These are phyloP conservation scores for Trachymyrmex cornetzi DNA, from an alignment of 1,140 invertebrate species.

Conservation along the genomic window DNA sequence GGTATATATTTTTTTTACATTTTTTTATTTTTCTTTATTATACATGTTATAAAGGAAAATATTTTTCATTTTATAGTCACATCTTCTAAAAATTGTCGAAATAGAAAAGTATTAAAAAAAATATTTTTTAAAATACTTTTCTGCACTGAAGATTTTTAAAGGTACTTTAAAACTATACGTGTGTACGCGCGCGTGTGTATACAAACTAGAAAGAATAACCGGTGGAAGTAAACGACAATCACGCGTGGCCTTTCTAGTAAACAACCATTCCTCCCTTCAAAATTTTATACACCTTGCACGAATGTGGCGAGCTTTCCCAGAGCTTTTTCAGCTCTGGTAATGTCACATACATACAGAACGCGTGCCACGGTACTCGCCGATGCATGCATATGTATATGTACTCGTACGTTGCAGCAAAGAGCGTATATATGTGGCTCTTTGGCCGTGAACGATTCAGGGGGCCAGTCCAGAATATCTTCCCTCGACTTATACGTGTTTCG, in stretches of 20 bases:
- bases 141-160: neutral
- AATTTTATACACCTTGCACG: slow-evolving; percentile 43
- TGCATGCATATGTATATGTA: slow-evolving; percentile 14
- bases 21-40: neutral
- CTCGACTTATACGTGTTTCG: slow-evolving; percentile 52
- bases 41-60: neutral
- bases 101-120: neutral
- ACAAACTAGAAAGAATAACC: slow-evolving; percentile 3
- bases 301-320: neutral
- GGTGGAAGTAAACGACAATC: slow-evolving; percentile 14
- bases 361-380: slow-evolving; percentile 18
- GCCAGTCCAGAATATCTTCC: slow-evolving; percentile 38
- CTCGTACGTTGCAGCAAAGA: neutral
- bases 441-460: slow-evolving; percentile 37
- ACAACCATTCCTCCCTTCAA: slow-evolving; percentile 5
- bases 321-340: neutral
- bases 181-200: neutral
- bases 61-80: too few relatives aligned
- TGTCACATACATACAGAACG: slow-evolving; percentile 21
- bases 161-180: neutral
- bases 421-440: neutral
- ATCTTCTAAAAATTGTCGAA: neutral
- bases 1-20: neutral
- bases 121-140: neutral
- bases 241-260: neutral